Conservation (phyloP, 2,113 vertebrate species). For the Himantopus leucocephalus region DNA sequence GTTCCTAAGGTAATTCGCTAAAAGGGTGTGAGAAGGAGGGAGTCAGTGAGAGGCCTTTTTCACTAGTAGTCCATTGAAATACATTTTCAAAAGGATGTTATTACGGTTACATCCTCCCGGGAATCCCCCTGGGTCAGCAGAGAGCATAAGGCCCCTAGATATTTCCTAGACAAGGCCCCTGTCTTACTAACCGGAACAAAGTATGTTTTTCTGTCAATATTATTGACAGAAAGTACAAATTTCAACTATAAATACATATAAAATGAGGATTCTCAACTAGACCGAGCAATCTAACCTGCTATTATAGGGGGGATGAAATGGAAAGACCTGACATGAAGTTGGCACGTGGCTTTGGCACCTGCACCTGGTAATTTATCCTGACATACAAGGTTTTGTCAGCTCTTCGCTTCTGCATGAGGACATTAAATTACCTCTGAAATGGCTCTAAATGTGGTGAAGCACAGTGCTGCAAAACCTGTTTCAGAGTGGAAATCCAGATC, state of each 20-base stretch:
- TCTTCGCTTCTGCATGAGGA: background rate
- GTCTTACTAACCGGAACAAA: background rate
- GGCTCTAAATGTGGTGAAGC: background rate
- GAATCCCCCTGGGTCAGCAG: background rate
- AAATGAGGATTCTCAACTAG: background rate
- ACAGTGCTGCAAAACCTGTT: background rate
- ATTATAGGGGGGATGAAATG: background rate
- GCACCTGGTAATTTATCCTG: background rate
- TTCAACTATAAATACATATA: background rate
- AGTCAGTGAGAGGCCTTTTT: background rate
- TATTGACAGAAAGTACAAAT: background rate
- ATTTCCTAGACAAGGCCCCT: background rate
- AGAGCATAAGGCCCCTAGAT: background rate
- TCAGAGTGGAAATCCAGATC: background rate
- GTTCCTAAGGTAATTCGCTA: background rate
- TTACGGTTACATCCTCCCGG: fast-evolving
- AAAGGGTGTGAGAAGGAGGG: background rate
- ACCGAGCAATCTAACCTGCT: background rate
- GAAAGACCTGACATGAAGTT: background rate
- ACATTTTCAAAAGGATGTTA: background rate
- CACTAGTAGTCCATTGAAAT: background rate
- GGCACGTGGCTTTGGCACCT: background rate
- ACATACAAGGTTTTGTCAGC: background rate
- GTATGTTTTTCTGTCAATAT: background rate
- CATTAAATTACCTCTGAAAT: background rate